phyloP scores from a whole-genome alignment of 1,140 invertebrate genomes.

The Druon quercuslanigerum region DNA sequence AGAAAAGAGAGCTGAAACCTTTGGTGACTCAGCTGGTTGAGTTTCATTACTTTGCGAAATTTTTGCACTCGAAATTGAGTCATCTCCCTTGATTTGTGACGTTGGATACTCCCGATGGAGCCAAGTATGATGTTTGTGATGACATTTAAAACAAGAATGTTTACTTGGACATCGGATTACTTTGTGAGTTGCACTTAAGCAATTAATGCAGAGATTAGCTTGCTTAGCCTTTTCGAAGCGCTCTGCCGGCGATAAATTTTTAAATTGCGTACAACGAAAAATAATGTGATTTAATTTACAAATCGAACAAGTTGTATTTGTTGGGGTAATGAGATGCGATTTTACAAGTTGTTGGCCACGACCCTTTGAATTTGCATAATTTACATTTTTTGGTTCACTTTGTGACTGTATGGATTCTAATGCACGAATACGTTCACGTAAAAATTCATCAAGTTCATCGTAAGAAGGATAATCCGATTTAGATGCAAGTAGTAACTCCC shows the following conservation, averaged over 20 bases:
- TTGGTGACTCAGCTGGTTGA: not conserved
- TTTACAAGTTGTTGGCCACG: not conserved
- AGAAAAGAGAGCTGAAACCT: not conserved
- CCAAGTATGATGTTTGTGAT: constrained; percentile 35
- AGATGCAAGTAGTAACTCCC: constrained; percentile 28
- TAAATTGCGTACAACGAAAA: constrained; percentile 27
- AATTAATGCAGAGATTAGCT: constrained; percentile 37
- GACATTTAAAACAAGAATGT: constrained; percentile 34
- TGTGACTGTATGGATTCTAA: constrained; percentile 35
- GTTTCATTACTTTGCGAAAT: not conserved
- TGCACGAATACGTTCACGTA: constrained; percentile 29
- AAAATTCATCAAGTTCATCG: constrained; percentile 33
- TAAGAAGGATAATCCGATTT: constrained; percentile 18
- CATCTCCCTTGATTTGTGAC: not conserved
- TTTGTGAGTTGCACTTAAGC: constrained; percentile 25
- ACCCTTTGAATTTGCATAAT: not conserved
- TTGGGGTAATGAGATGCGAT: not conserved
- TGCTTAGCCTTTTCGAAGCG: not conserved
- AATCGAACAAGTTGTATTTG: not conserved
- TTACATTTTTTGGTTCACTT: not conserved
- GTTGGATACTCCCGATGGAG: constrained; percentile 33
- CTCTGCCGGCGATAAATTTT: not conserved
- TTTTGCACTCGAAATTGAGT: not conserved
- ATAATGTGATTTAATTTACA: constrained; percentile 36
- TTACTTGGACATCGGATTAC: not conserved